A percentile compares a stretch with the other conserved stretches of the same genome.
These are phyloP conservation scores for Caprella mutica DNA, from an alignment of 2,888 invertebrate species.

Conservation along the genomic window DNA sequence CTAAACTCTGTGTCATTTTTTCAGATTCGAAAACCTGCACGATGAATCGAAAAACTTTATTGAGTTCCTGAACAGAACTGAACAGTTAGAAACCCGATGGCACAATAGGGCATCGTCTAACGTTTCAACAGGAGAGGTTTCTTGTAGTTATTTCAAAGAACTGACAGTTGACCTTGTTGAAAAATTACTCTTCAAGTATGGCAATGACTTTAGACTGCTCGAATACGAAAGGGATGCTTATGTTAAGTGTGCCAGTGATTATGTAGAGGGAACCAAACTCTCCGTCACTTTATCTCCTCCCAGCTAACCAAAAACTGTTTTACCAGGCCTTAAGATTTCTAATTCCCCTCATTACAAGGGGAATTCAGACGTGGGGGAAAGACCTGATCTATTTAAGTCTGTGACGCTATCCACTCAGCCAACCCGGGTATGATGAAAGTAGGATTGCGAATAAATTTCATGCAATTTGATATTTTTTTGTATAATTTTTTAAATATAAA, in stretches of 20 bases:
- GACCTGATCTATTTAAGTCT: too few species aligned
- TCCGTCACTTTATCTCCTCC: too few species aligned
- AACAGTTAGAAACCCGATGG: constrained; percentile 14
- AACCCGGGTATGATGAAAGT: too few species aligned
- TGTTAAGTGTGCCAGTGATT: constrained; percentile 17
- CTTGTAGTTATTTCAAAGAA: constrained; percentile 19
- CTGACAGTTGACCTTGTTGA: constrained; percentile 4
- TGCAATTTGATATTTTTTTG: too few species aligned
- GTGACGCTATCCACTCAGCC: too few species aligned
- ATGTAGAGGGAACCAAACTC: constrained; percentile 1
- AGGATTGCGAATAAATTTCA: too few species aligned
- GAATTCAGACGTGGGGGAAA: too few species aligned
- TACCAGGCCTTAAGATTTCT: too few species aligned
- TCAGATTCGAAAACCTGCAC: constrained; percentile 26
- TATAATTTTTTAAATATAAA: too few species aligned
- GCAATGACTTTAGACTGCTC: constrained; percentile 14
- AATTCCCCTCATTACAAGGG: too few species aligned
- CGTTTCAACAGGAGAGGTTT: constrained; percentile 8
- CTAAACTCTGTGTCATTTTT: too few species aligned
- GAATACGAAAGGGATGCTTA: constrained; percentile 16
- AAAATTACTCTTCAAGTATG: constrained; percentile 14
- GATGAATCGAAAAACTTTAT: constrained; percentile 17
- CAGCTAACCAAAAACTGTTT: too few species aligned
- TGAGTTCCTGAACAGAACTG: constrained; percentile 20
- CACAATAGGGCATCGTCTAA: constrained; percentile 14